Percentiles rank a stretch among this genome's conserved stretches.
Conservation (phyloP, 2,888 invertebrate genomes). For the Oscheius myriophilus region DNA sequence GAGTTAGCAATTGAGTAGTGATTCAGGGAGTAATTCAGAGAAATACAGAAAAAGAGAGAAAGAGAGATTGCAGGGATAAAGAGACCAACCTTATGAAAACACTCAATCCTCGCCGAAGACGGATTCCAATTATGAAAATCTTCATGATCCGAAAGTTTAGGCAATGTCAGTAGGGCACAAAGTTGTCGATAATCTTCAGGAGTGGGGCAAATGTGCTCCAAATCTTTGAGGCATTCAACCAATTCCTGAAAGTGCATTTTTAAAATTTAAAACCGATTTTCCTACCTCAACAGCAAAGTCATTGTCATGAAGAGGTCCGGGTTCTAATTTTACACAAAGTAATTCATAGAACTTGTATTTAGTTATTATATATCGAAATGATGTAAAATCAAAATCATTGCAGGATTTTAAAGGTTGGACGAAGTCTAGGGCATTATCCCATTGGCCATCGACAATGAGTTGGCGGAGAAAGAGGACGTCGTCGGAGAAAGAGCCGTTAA, state of each 20-base stretch:
- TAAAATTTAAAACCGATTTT: neutral
- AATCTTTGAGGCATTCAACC: conserved; percentile 86
- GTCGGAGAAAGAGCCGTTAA: conserved; percentile 90
- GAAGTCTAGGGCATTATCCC: conserved; percentile 96
- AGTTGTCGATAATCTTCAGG: conserved; percentile 89
- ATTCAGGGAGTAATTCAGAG: no score
- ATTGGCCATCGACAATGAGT: conserved; percentile 92
- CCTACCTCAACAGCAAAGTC: conserved; percentile 85
- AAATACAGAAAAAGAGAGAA: no score
- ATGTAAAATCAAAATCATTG: conserved; percentile 80
- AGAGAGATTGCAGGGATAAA: no score
- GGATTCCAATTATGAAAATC: conserved; percentile 97
- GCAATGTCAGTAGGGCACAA: conserved; percentile 87
- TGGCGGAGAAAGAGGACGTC: conserved; percentile 85
- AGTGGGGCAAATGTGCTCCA: conserved; percentile 87
- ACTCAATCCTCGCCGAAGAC: conserved; percentile 87
- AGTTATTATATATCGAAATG: conserved; percentile 86
- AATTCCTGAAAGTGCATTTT: conserved; percentile 77
- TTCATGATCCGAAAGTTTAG: conserved; percentile 89
- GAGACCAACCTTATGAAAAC: conserved; percentile 79
- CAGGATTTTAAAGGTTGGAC: conserved; percentile 85
- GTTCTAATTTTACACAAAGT: conserved; percentile 90
- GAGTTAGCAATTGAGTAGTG: no score
- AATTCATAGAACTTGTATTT: conserved; percentile 93
- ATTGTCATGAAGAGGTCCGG: conserved; percentile 78